These are phyloP conservation scores for Myotis findleyi DNA, from an alignment of 2,797 vertebrate genomes.

Conservation along the genomic window DNA sequence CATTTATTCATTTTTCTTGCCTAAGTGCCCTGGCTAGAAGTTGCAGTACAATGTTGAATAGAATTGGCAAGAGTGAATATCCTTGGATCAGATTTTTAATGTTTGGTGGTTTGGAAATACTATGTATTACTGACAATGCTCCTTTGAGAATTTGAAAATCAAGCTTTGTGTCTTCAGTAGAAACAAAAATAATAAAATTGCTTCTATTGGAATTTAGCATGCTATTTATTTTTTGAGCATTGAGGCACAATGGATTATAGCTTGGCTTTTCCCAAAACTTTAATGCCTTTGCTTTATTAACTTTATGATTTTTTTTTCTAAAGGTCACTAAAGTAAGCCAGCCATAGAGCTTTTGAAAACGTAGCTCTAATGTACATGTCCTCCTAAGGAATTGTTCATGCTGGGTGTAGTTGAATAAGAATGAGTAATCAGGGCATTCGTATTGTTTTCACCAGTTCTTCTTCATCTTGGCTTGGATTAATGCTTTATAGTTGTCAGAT, in stretches of 20 bases:
- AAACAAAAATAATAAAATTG: slow-evolving; percentile 52
- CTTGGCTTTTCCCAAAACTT: slow-evolving; percentile 3
- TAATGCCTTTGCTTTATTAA: slow-evolving; percentile 31
- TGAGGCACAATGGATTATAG: neutral
- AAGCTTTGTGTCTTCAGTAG: neutral
- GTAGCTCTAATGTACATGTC: neutral
- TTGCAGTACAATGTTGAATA: slow-evolving; percentile 11
- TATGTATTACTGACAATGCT: slow-evolving; percentile 22
- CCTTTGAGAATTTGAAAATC: slow-evolving; percentile 56
- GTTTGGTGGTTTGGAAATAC: slow-evolving; percentile 51
- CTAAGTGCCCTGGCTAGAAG: neutral
- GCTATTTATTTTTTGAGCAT: slow-evolving; percentile 45
- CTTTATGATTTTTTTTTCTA: neutral
- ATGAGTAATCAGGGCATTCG: neutral
- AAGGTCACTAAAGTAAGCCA: neutral
- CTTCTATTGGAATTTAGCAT: slow-evolving; percentile 42
- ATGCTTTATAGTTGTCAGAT: neutral
- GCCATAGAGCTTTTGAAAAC: neutral
- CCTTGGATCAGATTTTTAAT: slow-evolving; percentile 31
- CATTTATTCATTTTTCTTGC: slow-evolving; percentile 23
- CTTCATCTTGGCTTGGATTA: neutral
- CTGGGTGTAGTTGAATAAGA: neutral
- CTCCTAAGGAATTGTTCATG: neutral
- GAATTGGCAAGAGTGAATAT: slow-evolving; percentile 4
- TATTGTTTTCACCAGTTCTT: neutral